Evolutionary conservation across 2,797 vertebrate species (phyloP).

Genomic region (Epinephelus coioides): DNA sequence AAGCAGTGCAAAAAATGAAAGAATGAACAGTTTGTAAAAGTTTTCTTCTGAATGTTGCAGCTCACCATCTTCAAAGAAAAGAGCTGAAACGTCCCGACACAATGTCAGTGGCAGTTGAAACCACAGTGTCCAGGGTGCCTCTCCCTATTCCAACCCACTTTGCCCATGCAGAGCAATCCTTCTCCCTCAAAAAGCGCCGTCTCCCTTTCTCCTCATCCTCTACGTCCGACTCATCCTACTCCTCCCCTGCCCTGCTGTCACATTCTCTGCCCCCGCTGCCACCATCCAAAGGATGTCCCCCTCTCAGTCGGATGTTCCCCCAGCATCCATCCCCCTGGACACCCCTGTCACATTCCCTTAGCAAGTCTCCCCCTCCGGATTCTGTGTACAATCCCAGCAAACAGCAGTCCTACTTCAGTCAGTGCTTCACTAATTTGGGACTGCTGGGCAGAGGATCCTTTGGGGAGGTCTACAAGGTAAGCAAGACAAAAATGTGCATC

Average conservation of each 20-base stretch:
- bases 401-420: slow-evolving; percentile 89
- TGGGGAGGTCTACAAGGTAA: slow-evolving; percentile 95
- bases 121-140: slow-evolving; percentile 78
- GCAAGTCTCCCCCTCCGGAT: slow-evolving; percentile 67
- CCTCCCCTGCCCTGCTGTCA: slow-evolving; percentile 72
- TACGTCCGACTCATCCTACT: slow-evolving; percentile 67
- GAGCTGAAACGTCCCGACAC: slow-evolving; percentile 29
- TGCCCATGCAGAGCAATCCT: slow-evolving; percentile 88
- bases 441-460: slow-evolving; percentile 92
- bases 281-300: slow-evolving; percentile 86
- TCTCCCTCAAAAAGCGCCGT: slow-evolving; percentile 89
- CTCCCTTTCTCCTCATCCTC: slow-evolving; percentile 75
- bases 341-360: slow-evolving; percentile 87
- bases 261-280: slow-evolving; percentile 88
- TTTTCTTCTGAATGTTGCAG: slow-evolving; percentile 56
- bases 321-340: slow-evolving; percentile 86
- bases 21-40: background rate
- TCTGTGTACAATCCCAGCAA: slow-evolving; percentile 87
- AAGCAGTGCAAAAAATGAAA: background rate
- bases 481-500: background rate
- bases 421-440: slow-evolving; percentile 90
- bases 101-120: slow-evolving; percentile 87
- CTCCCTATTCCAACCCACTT: slow-evolving; percentile 90
- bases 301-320: slow-evolving; percentile 88
- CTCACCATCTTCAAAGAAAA: slow-evolving; percentile 6